phyloP scores from a whole-genome alignment of 2,888 invertebrate genomes.

The Masnerella sp. region DNA sequence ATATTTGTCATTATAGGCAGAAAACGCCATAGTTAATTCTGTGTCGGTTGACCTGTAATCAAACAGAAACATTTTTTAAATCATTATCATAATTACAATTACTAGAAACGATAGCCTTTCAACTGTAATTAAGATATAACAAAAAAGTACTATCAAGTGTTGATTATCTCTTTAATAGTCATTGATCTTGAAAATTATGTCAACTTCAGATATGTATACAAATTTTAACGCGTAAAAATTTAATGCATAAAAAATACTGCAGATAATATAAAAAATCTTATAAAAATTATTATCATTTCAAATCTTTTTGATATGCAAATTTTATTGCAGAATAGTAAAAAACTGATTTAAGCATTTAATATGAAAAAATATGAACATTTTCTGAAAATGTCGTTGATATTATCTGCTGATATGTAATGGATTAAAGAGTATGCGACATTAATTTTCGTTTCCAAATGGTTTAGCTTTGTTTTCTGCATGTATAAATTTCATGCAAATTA shows the following conservation, averaged over 20 bases:
- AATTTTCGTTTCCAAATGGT: background rate
- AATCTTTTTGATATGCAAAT: no score
- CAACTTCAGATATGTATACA: background rate
- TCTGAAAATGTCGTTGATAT: no score
- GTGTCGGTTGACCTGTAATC: slow-evolving; percentile 11
- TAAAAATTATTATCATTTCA: no score
- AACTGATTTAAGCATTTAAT: no score
- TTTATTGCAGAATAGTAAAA: no score
- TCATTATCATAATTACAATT: background rate
- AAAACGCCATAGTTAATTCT: slow-evolving; percentile 20
- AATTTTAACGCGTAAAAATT: background rate
- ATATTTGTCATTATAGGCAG: slow-evolving; percentile 5
- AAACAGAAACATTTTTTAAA: background rate
- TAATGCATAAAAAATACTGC: no score
- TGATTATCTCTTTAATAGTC: background rate
- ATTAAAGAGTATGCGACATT: no score
- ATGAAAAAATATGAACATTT: no score
- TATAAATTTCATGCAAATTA: background rate
- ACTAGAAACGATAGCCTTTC: background rate
- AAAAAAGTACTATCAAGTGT: background rate
- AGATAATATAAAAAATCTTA: no score
- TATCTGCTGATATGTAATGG: no score
- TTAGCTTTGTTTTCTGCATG: background rate
- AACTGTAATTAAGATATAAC: background rate
- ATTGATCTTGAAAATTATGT: slow-evolving; percentile 10